Evolutionary conservation across 2,113 vertebrate species (phyloP).

Genomic region (Pantherophis guttatus): DNA sequence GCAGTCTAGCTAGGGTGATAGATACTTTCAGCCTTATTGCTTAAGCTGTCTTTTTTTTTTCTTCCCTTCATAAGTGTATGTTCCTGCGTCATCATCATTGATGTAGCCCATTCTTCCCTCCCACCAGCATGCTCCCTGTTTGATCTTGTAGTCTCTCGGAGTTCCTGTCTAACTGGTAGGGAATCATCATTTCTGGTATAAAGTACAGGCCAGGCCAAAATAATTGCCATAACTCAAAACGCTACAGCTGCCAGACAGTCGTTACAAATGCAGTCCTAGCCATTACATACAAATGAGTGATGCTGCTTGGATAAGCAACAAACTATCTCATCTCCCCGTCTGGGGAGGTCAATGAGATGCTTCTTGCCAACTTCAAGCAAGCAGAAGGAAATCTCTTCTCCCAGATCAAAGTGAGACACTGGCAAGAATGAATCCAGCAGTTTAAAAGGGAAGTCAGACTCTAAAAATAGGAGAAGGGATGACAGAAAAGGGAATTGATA

Average conservation of each 20-base stretch:
- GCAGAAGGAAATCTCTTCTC: neutral
- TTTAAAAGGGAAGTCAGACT: slow-evolving; percentile 1
- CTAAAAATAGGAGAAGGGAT: neutral
- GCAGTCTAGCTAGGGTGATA: slow-evolving; percentile 38
- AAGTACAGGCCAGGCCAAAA: neutral
- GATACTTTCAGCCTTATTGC: slow-evolving; percentile 39
- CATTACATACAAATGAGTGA: neutral
- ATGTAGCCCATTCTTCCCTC: neutral
- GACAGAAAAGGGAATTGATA: neutral
- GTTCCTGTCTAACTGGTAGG: neutral
- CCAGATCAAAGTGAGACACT: slow-evolving; percentile 12
- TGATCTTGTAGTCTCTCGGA: neutral
- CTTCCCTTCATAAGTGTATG: neutral
- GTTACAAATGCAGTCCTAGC: neutral
- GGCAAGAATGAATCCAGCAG: neutral
- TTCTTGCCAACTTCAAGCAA: neutral
- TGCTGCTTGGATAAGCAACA: neutral
- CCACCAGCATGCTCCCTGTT: neutral
- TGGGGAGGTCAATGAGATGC: neutral
- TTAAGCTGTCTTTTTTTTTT: fast-evolving
- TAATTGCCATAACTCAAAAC: neutral
- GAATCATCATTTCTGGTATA: neutral
- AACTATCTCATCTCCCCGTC: neutral
- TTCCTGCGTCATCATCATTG: neutral
- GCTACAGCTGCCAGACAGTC: neutral